Percentiles rank a stretch among this genome's conserved stretches.
These are phyloP conservation scores for Ophraella communa DNA, from an alignment of 2,888 invertebrate species.

Conservation along the genomic window DNA sequence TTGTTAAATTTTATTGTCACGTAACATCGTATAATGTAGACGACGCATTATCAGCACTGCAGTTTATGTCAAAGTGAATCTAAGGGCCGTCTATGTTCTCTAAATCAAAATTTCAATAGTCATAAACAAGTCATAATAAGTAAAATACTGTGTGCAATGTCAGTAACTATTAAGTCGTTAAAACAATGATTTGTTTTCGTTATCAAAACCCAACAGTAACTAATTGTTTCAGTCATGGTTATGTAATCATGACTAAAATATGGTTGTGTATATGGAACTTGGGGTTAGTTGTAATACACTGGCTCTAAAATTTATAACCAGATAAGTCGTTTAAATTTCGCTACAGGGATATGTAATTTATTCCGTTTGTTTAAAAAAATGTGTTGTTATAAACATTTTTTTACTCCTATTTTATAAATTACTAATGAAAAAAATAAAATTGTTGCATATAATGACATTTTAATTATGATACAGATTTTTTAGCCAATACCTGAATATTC, in stretches of 20 bases:
- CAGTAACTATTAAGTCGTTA: constrained; percentile 11
- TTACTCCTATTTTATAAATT: too few relatives aligned
- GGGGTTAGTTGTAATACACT: constrained; percentile 4
- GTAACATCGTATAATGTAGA: neutral
- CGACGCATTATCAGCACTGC: neutral
- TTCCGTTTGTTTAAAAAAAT: neutral
- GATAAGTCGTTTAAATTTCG: neutral
- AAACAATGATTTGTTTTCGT: constrained; percentile 12
- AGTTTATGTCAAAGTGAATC: neutral
- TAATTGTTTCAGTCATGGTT: constrained; percentile 7
- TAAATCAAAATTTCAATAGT: constrained; percentile 6
- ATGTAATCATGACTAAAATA: constrained; percentile 10
- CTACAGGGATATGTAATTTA: neutral
- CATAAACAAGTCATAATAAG: constrained; percentile 8
- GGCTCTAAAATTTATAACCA: neutral
- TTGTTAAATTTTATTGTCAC: neutral
- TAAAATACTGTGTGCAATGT: neutral
- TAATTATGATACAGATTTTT: too few relatives aligned
- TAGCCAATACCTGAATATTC: too few relatives aligned
- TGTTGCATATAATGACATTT: too few relatives aligned
- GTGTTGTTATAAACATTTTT: too few relatives aligned
- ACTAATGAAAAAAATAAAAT: too few relatives aligned
- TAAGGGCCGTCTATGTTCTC: neutral
- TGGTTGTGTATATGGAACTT: neutral
- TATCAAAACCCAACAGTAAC: constrained; percentile 5